Conservation (phyloP, 2,888 invertebrate species). For the Ichneumoninae sp. region DNA sequence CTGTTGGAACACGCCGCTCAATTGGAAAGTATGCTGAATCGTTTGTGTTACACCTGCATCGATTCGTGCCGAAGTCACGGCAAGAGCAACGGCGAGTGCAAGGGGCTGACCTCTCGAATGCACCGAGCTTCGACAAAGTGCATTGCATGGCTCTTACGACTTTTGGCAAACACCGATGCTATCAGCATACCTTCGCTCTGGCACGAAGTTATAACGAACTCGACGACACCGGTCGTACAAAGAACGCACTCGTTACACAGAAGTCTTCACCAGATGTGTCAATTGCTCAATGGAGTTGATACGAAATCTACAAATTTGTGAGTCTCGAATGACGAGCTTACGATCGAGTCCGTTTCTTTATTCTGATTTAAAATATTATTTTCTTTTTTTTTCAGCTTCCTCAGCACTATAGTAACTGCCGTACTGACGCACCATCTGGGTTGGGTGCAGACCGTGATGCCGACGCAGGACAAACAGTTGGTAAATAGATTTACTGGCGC, state of each 20-base stretch:
- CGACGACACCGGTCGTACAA: conserved; percentile 73
- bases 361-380: background rate
- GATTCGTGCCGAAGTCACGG: conserved; percentile 70
- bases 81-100: conserved; percentile 69
- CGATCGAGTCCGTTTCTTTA: background rate
- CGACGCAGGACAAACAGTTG: conserved; percentile 76
- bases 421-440: conserved; percentile 95
- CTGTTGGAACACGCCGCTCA: conserved; percentile 93
- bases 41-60: conserved; percentile 86
- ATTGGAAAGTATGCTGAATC: conserved; percentile 90
- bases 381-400: conserved; percentile 88
- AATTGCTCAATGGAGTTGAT: conserved; percentile 89
- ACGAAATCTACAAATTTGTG: conserved; percentile 96
- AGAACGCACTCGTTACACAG: conserved; percentile 73
- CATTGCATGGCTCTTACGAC: conserved; percentile 76
- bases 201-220: conserved; percentile 81
- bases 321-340: conserved; percentile 83
- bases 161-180: conserved; percentile 74
- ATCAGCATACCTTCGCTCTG: conserved; percentile 76
- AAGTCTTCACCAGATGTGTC: conserved; percentile 85
- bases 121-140: conserved; percentile 76
- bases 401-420: conserved; percentile 94
- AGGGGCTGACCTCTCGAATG: conserved; percentile 75
- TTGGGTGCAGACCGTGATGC: conserved; percentile 92
- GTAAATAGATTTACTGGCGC: conserved; percentile 70